phyloP scores from a whole-genome alignment of 2,113 vertebrate species.

The Acanthisitta chloris region DNA sequence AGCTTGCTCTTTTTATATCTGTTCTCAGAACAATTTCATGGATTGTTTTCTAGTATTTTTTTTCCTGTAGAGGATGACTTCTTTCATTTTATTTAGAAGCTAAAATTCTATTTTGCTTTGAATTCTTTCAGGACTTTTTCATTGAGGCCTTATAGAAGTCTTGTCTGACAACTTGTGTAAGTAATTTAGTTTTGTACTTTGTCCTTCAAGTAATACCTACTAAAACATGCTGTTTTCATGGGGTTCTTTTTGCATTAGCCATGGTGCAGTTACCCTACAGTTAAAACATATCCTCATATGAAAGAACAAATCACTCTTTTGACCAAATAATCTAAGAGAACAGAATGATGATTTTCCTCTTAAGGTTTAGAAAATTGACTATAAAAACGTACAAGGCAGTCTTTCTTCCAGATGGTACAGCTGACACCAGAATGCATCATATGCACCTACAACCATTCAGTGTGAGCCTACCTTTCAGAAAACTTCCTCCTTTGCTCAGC shows the following conservation, averaged over 20 bases:
- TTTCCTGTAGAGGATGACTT: not conserved
- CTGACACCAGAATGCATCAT: not conserved
- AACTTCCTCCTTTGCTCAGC: not conserved
- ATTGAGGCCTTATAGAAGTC: not conserved
- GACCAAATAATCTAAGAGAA: not conserved
- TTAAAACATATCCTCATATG: not conserved
- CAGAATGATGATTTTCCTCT: not conserved
- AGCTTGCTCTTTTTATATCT: not conserved
- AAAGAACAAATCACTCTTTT: not conserved
- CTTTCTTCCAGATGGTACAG: not conserved
- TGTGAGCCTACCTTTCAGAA: not conserved
- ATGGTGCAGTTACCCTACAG: not conserved
- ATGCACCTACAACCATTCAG: not conserved
- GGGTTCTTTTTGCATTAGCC: not conserved
- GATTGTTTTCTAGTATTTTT: not conserved
- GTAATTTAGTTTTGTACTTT: not conserved
- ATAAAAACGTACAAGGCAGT: not conserved
- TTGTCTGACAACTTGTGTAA: not conserved
- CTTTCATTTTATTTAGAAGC: not conserved
- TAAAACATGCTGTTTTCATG: not conserved
- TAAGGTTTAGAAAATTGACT: not conserved
- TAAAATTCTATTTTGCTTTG: not conserved
- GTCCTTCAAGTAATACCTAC: not conserved
- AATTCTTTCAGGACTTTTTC: not conserved
- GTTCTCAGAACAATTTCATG: not conserved